Conservation (phyloP, 1,140 invertebrate species). For the Druon quercuslanigerum region DNA sequence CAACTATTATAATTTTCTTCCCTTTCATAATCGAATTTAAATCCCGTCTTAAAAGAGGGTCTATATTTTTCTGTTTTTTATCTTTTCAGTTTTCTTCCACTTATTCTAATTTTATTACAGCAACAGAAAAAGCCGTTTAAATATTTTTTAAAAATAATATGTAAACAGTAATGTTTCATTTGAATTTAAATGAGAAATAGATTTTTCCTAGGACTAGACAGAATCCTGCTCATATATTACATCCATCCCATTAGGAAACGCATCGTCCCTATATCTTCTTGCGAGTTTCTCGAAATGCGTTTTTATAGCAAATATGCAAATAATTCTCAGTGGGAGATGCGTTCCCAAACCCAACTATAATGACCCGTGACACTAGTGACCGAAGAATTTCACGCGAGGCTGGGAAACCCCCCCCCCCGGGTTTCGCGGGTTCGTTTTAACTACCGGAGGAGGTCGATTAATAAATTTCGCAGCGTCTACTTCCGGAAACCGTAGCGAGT, state of each 20-base stretch:
- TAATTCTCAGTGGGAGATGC: constrained; percentile 23
- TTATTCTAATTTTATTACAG: no score
- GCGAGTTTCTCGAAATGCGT: not conserved
- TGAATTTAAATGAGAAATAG: no score
- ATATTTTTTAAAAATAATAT: no score
- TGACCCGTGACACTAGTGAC: constrained; percentile 22
- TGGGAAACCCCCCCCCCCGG: constrained; percentile 22
- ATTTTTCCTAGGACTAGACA: no score
- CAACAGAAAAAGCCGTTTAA: no score
- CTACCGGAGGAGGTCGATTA: constrained; percentile 50
- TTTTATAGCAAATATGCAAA: constrained; percentile 14
- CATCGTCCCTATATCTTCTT: not conserved
- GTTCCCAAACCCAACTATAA: constrained; percentile 8
- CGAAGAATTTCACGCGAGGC: constrained; percentile 13
- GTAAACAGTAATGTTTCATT: no score
- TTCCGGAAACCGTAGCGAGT: constrained; percentile 63
- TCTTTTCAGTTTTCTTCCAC: no score
- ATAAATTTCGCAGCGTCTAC: constrained; percentile 61
- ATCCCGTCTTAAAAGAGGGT: no score
- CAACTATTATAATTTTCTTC: no score
- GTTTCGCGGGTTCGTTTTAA: constrained; percentile 38
- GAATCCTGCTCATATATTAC: not conserved
- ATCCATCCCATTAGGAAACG: not conserved
- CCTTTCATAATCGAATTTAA: no score
- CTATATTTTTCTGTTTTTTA: no score